Base-by-base conservation (phyloP, 2,113 vertebrate species). In the Peromyscus californicus region DNA sequence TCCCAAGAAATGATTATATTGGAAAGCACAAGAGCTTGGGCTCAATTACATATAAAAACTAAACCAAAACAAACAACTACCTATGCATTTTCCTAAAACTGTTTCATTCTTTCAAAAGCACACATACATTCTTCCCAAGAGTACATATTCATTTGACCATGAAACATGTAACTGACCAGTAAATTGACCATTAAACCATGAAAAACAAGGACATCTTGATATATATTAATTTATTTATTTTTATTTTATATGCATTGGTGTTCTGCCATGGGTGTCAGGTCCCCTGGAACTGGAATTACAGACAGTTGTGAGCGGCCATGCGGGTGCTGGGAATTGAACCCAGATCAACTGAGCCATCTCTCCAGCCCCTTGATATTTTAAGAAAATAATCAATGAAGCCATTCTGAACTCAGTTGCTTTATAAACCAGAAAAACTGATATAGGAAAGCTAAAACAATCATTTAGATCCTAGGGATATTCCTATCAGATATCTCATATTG, bases 401-500 rank as follows among this genome's bases (percentile, higher is more conserved):
- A 69, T 92, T 96, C 84, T 91, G 70, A 90, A 96, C 80, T 19
- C 70, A 59, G 36, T 1, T 95, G 63, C 8, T n/a, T 74, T 90
- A 21, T 83, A 97, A 96, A 93, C 24, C 70, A 94, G 61, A 57
- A 95, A 98, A 97, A 26, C 48, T 94, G 75, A 45, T n/a, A 94
- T n/a, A 94, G 45, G n/a, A 22, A 95, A 87, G 31, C 59, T 93
- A 74, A 97, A 97, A 93, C 7, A 95, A 45, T 76, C n/a, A 94
- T 84, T 96, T 96, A 93, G 95, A 96, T 96, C 8, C 61, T 33
- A 96, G 95, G n/a, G 51, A 63, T 86, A 97, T 78, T 97, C 96
- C 97, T 90, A 95, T 89, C 82, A 96, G 75, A n/a, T 95, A 95
- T 91, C 96, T 97, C 74, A 94, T 79, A 92, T 51, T 89, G 69